Evolutionary conservation across 1,140 invertebrate genomes (phyloP).

Genomic region (Zaprionus gabonicus): DNA sequence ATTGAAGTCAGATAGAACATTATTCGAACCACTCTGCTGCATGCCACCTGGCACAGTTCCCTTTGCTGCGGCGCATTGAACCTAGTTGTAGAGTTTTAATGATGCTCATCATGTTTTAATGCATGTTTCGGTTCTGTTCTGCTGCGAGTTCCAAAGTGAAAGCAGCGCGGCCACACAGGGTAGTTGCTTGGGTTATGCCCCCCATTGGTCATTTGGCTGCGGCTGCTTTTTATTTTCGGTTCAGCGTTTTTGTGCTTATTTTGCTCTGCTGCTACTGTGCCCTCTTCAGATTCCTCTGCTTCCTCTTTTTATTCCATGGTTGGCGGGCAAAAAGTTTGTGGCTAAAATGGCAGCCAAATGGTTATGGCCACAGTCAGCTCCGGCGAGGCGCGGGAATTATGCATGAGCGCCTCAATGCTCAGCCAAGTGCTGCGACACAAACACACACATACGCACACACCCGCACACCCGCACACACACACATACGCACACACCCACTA

Average conservation of each 20-base stretch:
- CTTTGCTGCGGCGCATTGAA: too few species aligned
- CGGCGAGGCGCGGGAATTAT: slow-evolving; percentile 49
- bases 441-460: background rate
- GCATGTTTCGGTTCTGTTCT: too few species aligned
- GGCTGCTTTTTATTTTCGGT: background rate
- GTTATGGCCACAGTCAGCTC: slow-evolving; percentile 43
- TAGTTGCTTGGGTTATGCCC: background rate
- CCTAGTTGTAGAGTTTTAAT: too few species aligned
- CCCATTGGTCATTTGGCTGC: background rate
- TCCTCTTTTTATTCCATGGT: background rate
- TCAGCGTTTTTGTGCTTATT: background rate
- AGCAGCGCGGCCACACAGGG: background rate
- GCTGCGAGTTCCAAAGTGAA: background rate
- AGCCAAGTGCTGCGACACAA: slow-evolving; percentile 32
- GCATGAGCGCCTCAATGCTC: slow-evolving; percentile 61
- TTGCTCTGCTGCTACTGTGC: background rate
- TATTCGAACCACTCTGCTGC: too few species aligned
- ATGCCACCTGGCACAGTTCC: too few species aligned
- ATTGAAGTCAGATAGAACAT: too few species aligned
- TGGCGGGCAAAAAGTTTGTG: slow-evolving; percentile 37
- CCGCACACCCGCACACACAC: slow-evolving; percentile 1
- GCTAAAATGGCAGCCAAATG: slow-evolving; percentile 53
- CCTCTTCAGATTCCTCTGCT: background rate
- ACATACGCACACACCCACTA: slow-evolving; percentile 3
- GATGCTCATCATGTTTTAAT: background rate